These are phyloP conservation scores for Silurus asotus DNA, from an alignment of 2,113 vertebrate species.

Conservation along the genomic window DNA sequence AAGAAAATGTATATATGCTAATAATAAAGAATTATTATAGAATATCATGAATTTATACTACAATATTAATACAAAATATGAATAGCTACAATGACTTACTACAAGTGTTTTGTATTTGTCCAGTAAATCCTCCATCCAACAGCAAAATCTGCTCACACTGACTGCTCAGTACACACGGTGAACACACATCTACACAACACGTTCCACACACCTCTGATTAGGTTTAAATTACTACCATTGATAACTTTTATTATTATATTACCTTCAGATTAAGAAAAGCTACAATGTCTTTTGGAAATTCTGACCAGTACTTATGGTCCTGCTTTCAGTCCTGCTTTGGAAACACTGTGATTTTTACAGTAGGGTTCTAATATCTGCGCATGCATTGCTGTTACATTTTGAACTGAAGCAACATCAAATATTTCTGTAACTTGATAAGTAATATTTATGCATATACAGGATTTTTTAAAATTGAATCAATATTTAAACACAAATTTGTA, in stretches of 20 bases:
- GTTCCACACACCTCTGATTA: not conserved
- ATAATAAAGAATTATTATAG: too few relatives aligned
- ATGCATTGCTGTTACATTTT: not conserved
- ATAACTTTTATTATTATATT: too few relatives aligned
- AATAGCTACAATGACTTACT: not conserved
- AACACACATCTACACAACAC: not conserved
- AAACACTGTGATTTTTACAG: not conserved
- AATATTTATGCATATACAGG: not conserved
- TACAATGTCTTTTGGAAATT: too few relatives aligned
- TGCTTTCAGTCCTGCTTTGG: not conserved
- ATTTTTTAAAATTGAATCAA: not conserved
- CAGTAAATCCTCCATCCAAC: constrained; percentile 7
- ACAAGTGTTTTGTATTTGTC: not conserved
- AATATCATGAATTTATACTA: not conserved
- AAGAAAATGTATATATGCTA: too few relatives aligned
- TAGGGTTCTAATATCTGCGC: not conserved
- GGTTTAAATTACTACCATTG: too few relatives aligned
- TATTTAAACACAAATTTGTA: not conserved
- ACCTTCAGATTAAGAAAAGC: not conserved
- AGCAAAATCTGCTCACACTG: not conserved
- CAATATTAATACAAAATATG: not conserved
- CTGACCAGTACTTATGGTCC: not conserved
- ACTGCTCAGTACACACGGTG: not conserved
- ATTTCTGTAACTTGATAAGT: not conserved
- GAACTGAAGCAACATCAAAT: not conserved